Conservation (phyloP, 2,888 invertebrate genomes). For the Diogma glabrata region DNA sequence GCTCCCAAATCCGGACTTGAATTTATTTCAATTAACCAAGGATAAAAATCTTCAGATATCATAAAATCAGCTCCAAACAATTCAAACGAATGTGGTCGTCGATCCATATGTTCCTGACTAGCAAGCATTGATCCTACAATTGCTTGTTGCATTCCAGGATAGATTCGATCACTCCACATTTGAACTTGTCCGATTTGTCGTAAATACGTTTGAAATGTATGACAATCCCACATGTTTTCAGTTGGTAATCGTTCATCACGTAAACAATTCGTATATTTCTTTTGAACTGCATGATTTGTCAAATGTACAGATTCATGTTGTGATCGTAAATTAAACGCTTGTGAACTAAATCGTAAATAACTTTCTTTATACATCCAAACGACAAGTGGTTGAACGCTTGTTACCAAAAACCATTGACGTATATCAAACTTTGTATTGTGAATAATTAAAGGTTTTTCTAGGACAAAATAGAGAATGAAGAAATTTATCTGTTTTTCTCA, state of each 20-base stretch:
- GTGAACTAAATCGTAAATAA: slow-evolving; percentile 85
- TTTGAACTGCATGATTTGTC: slow-evolving; percentile 88
- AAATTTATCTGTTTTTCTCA: background rate
- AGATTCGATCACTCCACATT: slow-evolving; percentile 74
- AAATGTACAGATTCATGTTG: slow-evolving; percentile 88
- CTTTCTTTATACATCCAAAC: slow-evolving; percentile 92
- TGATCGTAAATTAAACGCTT: slow-evolving; percentile 72
- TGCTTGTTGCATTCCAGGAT: slow-evolving; percentile 76
- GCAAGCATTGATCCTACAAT: slow-evolving; percentile 70
- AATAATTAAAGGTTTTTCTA: slow-evolving; percentile 79
- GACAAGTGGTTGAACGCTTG: slow-evolving; percentile 78
- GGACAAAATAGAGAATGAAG: slow-evolving; percentile 12
- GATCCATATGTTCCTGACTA: slow-evolving; percentile 75
- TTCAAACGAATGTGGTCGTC: slow-evolving; percentile 73
- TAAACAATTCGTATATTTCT: slow-evolving; percentile 66
- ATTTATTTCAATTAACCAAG: slow-evolving; percentile 92
- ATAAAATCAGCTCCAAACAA: slow-evolving; percentile 93
- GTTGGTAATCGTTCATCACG: slow-evolving; percentile 66
- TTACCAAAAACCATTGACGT: slow-evolving; percentile 89
- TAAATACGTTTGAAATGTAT: slow-evolving; percentile 55
- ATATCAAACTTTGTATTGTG: slow-evolving; percentile 91
- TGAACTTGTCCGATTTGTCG: slow-evolving; percentile 63
- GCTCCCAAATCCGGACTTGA: slow-evolving; percentile 85
- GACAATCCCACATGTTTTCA: slow-evolving; percentile 93
- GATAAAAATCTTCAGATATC: slow-evolving; percentile 74